Evolutionary conservation across 1,140 invertebrate genomes (phyloP), one percentile per base, ranked within the genome.

Genomic region (Homalodisca vitripennis): DNA sequence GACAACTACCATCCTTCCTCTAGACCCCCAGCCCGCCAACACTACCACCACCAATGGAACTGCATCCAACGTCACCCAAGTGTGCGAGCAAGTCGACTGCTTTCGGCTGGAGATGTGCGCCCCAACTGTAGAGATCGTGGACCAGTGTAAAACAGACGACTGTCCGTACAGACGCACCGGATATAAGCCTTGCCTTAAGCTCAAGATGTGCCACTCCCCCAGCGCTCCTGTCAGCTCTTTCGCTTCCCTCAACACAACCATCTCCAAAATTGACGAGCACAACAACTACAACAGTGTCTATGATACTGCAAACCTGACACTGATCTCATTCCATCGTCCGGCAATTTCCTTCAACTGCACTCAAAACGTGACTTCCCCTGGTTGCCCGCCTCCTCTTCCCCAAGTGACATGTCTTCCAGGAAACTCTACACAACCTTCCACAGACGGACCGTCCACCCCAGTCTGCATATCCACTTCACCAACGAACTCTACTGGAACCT

Each of bases 241-340:
- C 55, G 55, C 55, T 27, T 27, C 55, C 14, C 55, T 60, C 55
- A 60, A 60, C 27, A 60, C 55, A 10, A 60, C 55, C 22, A 60
- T 60, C 26, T 60, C 55, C 55, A 60, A 60, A 24, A 60, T 60
- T 3, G 55, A 60, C 55, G 55, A 60, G 26, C 14, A 27, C 24
- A 60, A 27, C 26, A 60, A 29, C 22, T 26, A 60, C 22, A 22
- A 60, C 22, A 27, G 26, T 29, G 55, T 60, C 2, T 60, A 60
- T n/a, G 55, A 60, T n/a, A 2, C 27, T 6, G 55, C 55, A 13
- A 60, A 60, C 55, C 55, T 60, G 22, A 60, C 55, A 6, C 55
- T 60, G 6, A 60, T 60, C 12, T 60, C 55, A 13, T 60, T 27
- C 55, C 55, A 60, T 29, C 55, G 14, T n/a, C 55, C 55, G 22